phyloP scores from a whole-genome alignment of 1,140 invertebrate species.

The Caenorhabditis tropicalis region DNA sequence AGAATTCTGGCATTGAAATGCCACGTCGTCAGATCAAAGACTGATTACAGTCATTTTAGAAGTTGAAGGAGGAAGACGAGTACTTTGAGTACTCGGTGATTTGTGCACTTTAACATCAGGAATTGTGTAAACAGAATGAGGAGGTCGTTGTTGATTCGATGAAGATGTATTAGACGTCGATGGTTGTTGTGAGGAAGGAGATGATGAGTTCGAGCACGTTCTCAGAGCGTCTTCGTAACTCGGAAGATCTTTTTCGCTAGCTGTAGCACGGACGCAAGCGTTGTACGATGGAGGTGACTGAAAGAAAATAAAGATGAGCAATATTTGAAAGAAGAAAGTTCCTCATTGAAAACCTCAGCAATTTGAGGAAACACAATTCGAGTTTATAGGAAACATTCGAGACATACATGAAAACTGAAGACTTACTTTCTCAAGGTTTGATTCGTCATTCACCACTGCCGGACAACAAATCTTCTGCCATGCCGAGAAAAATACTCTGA shows the following conservation, averaged over 20 bases:
- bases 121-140: constrained; percentile 17
- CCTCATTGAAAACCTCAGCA: too few species aligned
- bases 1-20: background rate
- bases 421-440: constrained; percentile 22
- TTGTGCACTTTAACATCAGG: constrained; percentile 20
- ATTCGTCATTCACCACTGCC: constrained; percentile 6
- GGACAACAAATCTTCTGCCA: constrained; percentile 41
- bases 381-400: too few species aligned
- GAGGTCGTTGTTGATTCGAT: background rate
- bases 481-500: constrained; percentile 32
- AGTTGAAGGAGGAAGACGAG: background rate
- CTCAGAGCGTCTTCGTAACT: constrained; percentile 35
- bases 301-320: background rate
- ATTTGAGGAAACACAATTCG: too few species aligned
- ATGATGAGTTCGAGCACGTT: background rate
- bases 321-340: background rate
- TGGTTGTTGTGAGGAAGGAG: background rate
- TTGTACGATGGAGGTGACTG: constrained; percentile 28
- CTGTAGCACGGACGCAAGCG: constrained; percentile 31
- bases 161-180: background rate
- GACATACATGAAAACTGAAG: too few species aligned
- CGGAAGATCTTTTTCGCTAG: constrained; percentile 35
- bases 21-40: constrained; percentile 21
- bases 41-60: constrained; percentile 23
- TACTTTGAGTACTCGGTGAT: background rate